Evolutionary conservation across 2,797 vertebrate species (phyloP).

Genomic region (Acanthornis magna): DNA sequence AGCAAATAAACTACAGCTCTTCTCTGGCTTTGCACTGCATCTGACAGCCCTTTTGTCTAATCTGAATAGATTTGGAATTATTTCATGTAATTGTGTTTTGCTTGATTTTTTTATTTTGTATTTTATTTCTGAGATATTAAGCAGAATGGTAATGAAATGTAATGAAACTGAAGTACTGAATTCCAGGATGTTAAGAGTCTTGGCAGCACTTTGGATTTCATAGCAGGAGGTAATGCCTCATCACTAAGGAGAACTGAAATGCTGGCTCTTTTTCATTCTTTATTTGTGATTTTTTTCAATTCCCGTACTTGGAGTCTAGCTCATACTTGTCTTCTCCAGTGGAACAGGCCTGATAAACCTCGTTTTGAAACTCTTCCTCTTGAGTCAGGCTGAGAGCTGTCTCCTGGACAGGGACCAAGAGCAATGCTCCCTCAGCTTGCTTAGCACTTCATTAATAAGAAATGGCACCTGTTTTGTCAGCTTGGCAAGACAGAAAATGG

Average conservation of each 20-base stretch:
- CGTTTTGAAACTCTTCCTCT: background rate
- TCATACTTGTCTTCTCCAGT: background rate
- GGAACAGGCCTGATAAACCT: background rate
- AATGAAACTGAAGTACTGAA: background rate
- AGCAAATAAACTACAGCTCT: background rate
- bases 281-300: background rate
- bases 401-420: background rate
- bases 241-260: background rate
- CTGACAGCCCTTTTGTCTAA: background rate
- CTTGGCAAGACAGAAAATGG: background rate
- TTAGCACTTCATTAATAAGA: background rate
- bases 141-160: background rate
- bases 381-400: background rate
- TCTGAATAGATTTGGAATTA: background rate
- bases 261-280: background rate
- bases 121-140: background rate
- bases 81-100: background rate
- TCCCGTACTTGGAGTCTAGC: background rate
- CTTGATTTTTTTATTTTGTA: background rate
- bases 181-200: background rate
- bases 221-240: background rate
- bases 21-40: background rate
- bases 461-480: background rate
- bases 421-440: background rate
- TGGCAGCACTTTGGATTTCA: background rate